Conservation (phyloP, 2,797 vertebrate species). For the Tokudaia tokunoshimensis region DNA sequence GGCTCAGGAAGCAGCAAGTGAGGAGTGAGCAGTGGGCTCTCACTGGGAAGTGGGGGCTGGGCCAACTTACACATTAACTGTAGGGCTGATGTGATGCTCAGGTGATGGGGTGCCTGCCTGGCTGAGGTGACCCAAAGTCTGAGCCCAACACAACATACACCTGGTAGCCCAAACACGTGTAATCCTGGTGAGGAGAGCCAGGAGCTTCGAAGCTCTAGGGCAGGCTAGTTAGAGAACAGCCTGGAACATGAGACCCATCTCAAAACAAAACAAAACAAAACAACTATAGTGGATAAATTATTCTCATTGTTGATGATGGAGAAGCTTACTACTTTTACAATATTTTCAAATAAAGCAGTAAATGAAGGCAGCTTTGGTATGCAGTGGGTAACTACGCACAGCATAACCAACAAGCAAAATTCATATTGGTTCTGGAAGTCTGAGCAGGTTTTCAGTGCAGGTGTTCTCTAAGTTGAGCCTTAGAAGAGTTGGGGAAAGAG, state of each 20-base stretch:
- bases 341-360: slow-evolving; percentile 38
- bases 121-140: not conserved
- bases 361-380: not conserved
- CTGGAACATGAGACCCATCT: not conserved
- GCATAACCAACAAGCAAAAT: not conserved
- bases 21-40: not conserved
- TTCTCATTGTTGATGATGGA: slow-evolving; percentile 31
- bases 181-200: not conserved
- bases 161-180: not conserved
- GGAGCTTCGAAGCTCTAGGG: not conserved
- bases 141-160: not conserved
- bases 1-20: not conserved
- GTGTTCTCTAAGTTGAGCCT: not conserved
- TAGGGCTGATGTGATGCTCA: not conserved
- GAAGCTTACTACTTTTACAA: not conserved
- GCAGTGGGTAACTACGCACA: not conserved
- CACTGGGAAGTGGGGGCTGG: not conserved
- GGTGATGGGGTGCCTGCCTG: not conserved
- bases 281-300: not conserved
- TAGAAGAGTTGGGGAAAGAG: not conserved
- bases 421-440: not conserved
- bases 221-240: not conserved
- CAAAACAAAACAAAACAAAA: not conserved
- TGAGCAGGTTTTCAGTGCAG: not conserved
- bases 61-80: not conserved